Percentiles rank a stretch among this genome's conserved stretches.
Conservation (phyloP, 1,140 invertebrate genomes). For the Portunus trituberculatus region DNA sequence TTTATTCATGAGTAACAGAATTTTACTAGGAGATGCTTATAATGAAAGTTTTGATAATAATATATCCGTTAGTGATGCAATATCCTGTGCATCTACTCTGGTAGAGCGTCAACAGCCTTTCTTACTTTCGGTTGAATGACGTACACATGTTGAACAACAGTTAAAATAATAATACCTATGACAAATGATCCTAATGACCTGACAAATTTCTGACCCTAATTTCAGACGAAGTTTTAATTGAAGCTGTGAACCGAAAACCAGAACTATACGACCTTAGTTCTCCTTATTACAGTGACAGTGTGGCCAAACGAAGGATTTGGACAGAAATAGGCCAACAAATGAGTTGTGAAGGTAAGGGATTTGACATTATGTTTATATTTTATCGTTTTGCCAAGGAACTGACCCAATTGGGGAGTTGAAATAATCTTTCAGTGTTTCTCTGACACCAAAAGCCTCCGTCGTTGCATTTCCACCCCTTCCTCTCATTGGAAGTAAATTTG, state of each 20-base stretch:
- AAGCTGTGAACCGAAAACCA: conserved; percentile 37
- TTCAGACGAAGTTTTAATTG: conserved; percentile 64
- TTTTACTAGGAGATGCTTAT: too few relatives aligned
- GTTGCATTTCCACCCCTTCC: conserved; percentile 47
- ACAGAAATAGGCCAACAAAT: conserved; percentile 36
- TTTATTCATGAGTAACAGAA: too few relatives aligned
- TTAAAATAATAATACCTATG: background rate
- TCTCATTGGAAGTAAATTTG: conserved; percentile 45
- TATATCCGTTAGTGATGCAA: too few relatives aligned
- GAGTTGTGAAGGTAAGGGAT: conserved; percentile 50
- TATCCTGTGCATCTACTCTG: too few relatives aligned
- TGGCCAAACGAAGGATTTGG: conserved; percentile 59
- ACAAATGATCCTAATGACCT: background rate
- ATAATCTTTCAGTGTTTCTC: conserved; percentile 63
- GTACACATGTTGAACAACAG: too few relatives aligned
- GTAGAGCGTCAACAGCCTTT: too few relatives aligned
- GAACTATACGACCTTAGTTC: conserved; percentile 61
- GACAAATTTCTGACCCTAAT: background rate
- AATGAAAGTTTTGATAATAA: too few relatives aligned
- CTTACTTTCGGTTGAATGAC: too few relatives aligned
- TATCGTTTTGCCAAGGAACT: conserved; percentile 58
- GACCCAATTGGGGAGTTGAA: conserved; percentile 44
- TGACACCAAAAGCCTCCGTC: conserved; percentile 30
- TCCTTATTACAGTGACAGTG: conserved; percentile 33
- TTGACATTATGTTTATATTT: conserved; percentile 48